Evolutionary conservation across 2,888 invertebrate species (phyloP), one percentile per base, ranked within the genome.

Genomic region (Trypoxylon attenuatum): DNA sequence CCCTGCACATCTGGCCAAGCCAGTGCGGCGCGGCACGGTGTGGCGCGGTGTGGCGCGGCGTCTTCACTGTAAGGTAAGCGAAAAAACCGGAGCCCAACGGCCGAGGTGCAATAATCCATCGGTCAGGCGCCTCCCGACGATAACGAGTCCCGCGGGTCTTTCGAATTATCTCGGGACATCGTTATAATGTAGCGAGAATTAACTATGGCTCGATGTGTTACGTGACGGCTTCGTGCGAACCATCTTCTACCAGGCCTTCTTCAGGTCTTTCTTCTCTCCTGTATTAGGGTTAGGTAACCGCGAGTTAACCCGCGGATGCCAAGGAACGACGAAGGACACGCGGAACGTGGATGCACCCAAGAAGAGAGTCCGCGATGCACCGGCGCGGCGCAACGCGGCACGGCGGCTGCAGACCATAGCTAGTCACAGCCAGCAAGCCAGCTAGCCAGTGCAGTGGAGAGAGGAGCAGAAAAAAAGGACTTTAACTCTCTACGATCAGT

Each of bases 141-240:
- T 75, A 75, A 74, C 60, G 63, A 67, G 54, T 58, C 62, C 25
- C 52, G 47, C 45, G 29, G 69, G 58, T 56, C 67, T 69, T 76
- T 69, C 59, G 61, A 74, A 69, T 72, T 75, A 69, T 52, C 53
- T 42, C 41, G 41, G 45, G 51, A 53, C 70, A 53, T 69, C 75
- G 66, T 66, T 64, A 56, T 38, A 63, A 69, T 66, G 56, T 57
- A 57, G 54, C 54, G 50, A 46, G 62, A 70, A 76, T 75, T 75
- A 76, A 75, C 72, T 69, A 69, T 57, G 58, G 62, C 45, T 33
- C 61, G 64, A 57, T 62, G 59, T 42, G 22, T 50, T 54, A 54
- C 51, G 58, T 45, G 59, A 66, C 49, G 43, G 46, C 41, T 10
- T 38, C 54, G 58, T 41, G 67, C 64, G 62, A 64, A 71, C 50